Evolutionary conservation across 2,113 vertebrate genomes (phyloP).

Genomic region (Gymnarchus niloticus): DNA sequence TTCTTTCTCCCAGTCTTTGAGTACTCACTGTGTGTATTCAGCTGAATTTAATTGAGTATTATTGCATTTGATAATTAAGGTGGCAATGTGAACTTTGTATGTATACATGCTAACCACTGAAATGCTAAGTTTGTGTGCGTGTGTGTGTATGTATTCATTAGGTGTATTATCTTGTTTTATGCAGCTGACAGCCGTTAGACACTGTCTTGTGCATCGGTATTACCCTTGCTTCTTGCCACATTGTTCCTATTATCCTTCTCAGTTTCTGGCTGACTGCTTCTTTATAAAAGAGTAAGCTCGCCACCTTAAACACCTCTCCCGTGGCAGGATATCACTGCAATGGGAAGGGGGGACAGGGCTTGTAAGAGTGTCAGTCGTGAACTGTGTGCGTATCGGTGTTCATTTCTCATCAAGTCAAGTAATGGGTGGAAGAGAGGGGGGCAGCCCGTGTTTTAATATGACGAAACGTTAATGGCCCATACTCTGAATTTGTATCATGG

Average conservation of each 20-base stretch:
- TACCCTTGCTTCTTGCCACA: not conserved
- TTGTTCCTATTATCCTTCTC: conserved; percentile 15
- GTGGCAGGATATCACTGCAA: conserved; percentile 26
- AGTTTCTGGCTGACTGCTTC: conserved; percentile 16
- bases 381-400: conserved; percentile 18
- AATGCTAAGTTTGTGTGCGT: no score
- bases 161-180: not conserved
- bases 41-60: not conserved
- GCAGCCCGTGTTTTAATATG: not conserved
- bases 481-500: not conserved
- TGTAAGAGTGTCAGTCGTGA: conserved; percentile 13
- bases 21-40: not conserved
- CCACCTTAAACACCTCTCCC: conserved; percentile 27
- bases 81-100: not conserved
- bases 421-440: not conserved
- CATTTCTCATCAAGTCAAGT: conserved; percentile 25
- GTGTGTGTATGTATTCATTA: no score
- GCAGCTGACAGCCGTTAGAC: not conserved
- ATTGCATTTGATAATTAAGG: not conserved
- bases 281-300: conserved; percentile 23
- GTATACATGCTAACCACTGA: not conserved
- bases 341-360: conserved; percentile 20
- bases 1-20: not conserved
- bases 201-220: not conserved
- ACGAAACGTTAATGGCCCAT: not conserved